Conservation (phyloP, 2,113 vertebrate species). For the Atlantisia rogersi region DNA sequence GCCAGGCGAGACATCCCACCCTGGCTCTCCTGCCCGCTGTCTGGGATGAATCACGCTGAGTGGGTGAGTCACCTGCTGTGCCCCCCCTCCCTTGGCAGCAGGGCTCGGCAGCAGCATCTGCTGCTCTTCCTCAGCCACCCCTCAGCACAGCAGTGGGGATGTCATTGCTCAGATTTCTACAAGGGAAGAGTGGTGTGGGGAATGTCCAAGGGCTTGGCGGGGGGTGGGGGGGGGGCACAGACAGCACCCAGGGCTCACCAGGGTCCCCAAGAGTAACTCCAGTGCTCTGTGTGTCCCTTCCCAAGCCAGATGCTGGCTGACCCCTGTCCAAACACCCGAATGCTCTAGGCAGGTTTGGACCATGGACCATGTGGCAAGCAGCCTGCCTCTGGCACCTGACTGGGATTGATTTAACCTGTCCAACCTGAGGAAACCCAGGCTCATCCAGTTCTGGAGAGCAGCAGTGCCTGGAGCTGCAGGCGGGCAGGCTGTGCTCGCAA, state of each 20-base stretch:
- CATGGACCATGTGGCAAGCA: not conserved
- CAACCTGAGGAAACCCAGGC: not conserved
- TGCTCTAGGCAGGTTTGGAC: rapidly evolving
- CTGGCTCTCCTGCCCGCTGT: not conserved
- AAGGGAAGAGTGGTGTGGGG: not conserved
- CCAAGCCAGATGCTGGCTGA: not conserved
- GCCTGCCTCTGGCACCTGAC: not conserved
- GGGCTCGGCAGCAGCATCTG: not conserved
- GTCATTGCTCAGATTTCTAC: not conserved
- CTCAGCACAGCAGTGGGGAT: not conserved
- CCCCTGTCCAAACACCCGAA: not conserved
- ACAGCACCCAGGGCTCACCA: not conserved
- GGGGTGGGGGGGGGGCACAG: not conserved
- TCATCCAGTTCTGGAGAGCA: not conserved
- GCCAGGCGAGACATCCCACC: not conserved
- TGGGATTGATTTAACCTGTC: not conserved
- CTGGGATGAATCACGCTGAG: not conserved
- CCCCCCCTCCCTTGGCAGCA: not conserved
- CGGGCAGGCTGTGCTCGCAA: not conserved
- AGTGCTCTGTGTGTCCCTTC: not conserved
- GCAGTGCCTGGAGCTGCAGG: not conserved
- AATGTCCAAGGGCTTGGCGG: not conserved
- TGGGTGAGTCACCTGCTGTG: not conserved
- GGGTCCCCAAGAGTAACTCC: not conserved
- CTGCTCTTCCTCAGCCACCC: not conserved